Evolutionary conservation across 2,113 vertebrate genomes (phyloP), one percentile per base, ranked within the genome.

Genomic region (Numida meleagris): DNA sequence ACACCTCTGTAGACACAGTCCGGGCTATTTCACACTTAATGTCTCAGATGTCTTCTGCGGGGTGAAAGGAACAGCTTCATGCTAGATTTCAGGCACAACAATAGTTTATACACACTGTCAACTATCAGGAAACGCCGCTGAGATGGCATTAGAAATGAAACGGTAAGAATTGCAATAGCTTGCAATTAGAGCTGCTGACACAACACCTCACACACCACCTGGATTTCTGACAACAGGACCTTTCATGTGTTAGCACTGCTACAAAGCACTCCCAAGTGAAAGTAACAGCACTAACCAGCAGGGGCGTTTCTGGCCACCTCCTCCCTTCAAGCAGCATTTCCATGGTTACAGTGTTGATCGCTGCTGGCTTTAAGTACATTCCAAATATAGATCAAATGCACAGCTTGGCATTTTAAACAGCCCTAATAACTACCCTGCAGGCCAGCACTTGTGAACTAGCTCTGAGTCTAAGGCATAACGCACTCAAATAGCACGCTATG

Each of bases 261-360:
- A 61, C 58, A 57, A 77, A 94, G 83, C 89, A 59, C 50, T 45
- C 68, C n/a, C 8, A 34, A 80, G 71, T 6, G 23, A 74, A 51
- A 3, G 45, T 34, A 75, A 75, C 10, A 55, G 59, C 59, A 84
- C 38, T 36, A 40, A 61, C 51, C 51, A 53, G 51, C 46, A 73
- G 17, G 15, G 84, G 20, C 29, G n/a, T 34, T 86, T 70, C 81
- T 91, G 68, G 9, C 57, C 76, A 18, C 55, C 84, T 80, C 66
- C 15, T 4, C 5, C 40, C 25, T 21, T 80, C 72, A 89, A 90
- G 79, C 82, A 90, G 74, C 80, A 92, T 87, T 92, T 70, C 93
- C 88, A 92, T 87, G 90, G 93, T 93, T 94, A 96, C 87, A 33
- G 29, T 5, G 53, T 14, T 86, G 84, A 91, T 86, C 68, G 51